Evolutionary conservation across 2,888 invertebrate genomes (phyloP).

Genomic region (Alloplasta piceator): DNA sequence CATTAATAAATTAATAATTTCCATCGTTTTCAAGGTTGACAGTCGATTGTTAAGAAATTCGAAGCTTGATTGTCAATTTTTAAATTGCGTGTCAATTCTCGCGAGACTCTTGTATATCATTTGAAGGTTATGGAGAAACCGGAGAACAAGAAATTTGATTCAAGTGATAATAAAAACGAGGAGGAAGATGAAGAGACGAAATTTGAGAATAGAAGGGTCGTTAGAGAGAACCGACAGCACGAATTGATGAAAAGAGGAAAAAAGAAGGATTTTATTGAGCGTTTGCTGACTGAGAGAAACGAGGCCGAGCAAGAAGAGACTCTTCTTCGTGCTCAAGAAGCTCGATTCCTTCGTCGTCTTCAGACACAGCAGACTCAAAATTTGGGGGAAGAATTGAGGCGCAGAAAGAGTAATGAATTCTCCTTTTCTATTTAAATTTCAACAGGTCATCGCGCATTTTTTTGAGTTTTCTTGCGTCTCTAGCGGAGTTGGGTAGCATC

Average conservation of each 20-base stretch:
- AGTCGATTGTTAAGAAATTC: conserved; percentile 11
- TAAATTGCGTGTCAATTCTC: background rate
- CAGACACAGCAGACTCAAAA: conserved; percentile 49
- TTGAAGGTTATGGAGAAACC: conserved; percentile 39
- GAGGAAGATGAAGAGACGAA: conserved; percentile 45
- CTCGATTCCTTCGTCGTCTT: conserved; percentile 31
- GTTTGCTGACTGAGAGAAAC: conserved; percentile 57
- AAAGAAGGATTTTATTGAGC: conserved; percentile 48
- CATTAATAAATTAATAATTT: too few species aligned
- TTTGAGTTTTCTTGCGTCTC: background rate
- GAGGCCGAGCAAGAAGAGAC: conserved; percentile 58
- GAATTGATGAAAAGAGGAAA: conserved; percentile 60
- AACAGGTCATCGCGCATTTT: too few species aligned
- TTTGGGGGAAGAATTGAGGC: conserved; percentile 63
- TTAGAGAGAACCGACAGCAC: conserved; percentile 44
- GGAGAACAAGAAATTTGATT: background rate
- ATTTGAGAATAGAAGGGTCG: conserved; percentile 17
- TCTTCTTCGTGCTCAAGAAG: conserved; percentile 54
- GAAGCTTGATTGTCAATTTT: conserved; percentile 8
- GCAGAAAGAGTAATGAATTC: conserved; percentile 59
- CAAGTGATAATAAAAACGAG: background rate
- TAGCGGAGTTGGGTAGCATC: too few species aligned
- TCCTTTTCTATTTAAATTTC: too few species aligned
- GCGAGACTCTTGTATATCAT: background rate
- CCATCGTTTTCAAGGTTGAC: too few species aligned